Evolutionary conservation across 2,113 vertebrate genomes (phyloP).

Genomic region (Archilochus colubris): DNA sequence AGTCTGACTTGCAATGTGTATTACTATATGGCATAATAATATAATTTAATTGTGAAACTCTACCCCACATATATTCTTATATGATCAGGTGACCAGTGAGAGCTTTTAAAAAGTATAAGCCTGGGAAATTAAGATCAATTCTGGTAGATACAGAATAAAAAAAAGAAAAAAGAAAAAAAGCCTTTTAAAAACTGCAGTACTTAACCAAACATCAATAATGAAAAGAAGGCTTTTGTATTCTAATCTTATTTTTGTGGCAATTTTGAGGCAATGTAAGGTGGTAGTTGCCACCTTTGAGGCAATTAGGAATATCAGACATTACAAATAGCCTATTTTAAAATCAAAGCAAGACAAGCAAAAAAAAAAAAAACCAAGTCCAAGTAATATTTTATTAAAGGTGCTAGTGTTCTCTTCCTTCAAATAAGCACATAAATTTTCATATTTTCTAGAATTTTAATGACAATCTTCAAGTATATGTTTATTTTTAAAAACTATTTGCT

Average conservation of each 20-base stretch:
- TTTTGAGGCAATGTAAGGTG: too few species aligned
- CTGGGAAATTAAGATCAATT: not conserved
- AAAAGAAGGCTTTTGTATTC: not conserved
- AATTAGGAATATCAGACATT: not conserved
- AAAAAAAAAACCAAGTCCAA: not conserved
- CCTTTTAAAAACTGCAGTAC: not conserved
- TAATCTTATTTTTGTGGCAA: not conserved
- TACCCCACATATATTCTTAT: not conserved
- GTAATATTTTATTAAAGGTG: not conserved
- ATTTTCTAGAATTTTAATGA: not conserved
- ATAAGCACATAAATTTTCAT: not conserved
- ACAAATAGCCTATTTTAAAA: not conserved
- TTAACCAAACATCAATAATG: not conserved
- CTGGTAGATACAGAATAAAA: not conserved
- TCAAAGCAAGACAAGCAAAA: not conserved
- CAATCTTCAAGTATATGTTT: not conserved
- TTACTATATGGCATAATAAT: not conserved
- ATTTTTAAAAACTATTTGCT: not conserved
- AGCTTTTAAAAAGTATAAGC: not conserved
- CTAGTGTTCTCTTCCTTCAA: not conserved
- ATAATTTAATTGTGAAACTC: not conserved
- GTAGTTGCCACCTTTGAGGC: too few species aligned
- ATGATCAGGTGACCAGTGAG: not conserved
- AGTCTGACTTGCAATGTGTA: not conserved
- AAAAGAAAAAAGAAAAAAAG: not conserved